These are phyloP conservation scores for Sphenopsis melanotis DNA, from an alignment of 2,797 vertebrate species.

Conservation along the genomic window DNA sequence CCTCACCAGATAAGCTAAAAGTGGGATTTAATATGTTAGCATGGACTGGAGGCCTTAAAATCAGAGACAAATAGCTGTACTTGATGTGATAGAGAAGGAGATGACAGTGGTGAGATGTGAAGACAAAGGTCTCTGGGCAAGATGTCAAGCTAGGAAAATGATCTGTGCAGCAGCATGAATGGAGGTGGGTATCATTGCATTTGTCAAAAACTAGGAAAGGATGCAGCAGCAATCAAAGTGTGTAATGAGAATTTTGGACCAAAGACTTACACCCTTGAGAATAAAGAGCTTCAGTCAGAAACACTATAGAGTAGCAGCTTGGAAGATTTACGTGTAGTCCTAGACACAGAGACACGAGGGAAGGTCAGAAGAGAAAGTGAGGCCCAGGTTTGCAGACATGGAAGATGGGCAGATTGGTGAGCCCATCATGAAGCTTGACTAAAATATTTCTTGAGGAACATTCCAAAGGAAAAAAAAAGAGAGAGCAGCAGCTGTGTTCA, in stretches of 20 bases:
- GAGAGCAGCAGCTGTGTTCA: not conserved
- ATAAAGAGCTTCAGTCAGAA: not conserved
- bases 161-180: not conserved
- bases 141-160: not conserved
- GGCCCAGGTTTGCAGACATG: not conserved
- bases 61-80: not conserved
- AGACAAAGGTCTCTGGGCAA: constrained; percentile 7
- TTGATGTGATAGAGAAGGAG: not conserved
- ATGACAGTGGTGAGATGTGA: not conserved
- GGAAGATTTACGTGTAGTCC: not conserved
- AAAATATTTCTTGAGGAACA: not conserved
- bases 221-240: not conserved
- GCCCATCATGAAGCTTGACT: not conserved
- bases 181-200: not conserved
- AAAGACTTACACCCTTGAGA: not conserved
- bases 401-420: not conserved
- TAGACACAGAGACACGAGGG: not conserved
- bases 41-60: not conserved
- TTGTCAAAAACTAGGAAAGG: not conserved
- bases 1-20: not conserved
- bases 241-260: not conserved
- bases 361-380: not conserved
- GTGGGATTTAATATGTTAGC: not conserved
- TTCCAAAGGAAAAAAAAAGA: not conserved
- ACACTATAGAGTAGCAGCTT: not conserved